These are phyloP conservation scores for Drosophila yooni DNA, from an alignment of 2,888 invertebrate species.

Conservation along the genomic window DNA sequence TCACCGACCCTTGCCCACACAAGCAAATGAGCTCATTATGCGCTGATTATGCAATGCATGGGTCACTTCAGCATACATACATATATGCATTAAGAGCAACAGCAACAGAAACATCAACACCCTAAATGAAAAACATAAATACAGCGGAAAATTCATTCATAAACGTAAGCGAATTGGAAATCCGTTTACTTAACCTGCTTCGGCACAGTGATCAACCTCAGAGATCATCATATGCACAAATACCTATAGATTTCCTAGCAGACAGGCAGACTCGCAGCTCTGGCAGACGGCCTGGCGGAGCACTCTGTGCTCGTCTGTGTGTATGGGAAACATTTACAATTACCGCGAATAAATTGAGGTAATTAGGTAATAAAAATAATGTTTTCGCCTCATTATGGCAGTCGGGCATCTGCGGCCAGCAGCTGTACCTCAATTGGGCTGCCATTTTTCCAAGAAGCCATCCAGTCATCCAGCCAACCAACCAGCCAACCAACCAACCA, in stretches of 20 bases:
- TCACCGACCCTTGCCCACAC: slow-evolving; percentile 18
- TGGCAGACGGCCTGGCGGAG: slow-evolving; percentile 61
- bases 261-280: slow-evolving; percentile 12
- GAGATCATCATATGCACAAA: slow-evolving; percentile 18
- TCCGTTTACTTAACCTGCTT: slow-evolving; percentile 74
- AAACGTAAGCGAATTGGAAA: slow-evolving; percentile 75
- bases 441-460: slow-evolving; percentile 58
- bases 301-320: slow-evolving; percentile 23
- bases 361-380: slow-evolving; percentile 83
- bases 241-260: neutral
- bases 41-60: slow-evolving; percentile 63
- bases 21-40: slow-evolving; percentile 74
- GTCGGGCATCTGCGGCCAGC: slow-evolving; percentile 30
- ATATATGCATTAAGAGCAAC: neutral
- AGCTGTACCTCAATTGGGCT: slow-evolving; percentile 31
- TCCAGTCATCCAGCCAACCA: slow-evolving; percentile 35
- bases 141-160: slow-evolving; percentile 73
- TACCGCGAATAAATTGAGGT: slow-evolving; percentile 83
- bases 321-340: slow-evolving; percentile 62
- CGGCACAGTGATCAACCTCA: slow-evolving; percentile 14
- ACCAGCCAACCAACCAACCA: slow-evolving; percentile 42
- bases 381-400: slow-evolving; percentile 78
- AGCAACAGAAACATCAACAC: slow-evolving; percentile 17
- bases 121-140: slow-evolving; percentile 30
- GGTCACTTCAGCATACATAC: slow-evolving; percentile 20